Percentiles rank a stretch among this genome's conserved stretches.
Evolutionary conservation across 2,113 vertebrate species (phyloP).

Genomic region (Ellobius talpinus): DNA sequence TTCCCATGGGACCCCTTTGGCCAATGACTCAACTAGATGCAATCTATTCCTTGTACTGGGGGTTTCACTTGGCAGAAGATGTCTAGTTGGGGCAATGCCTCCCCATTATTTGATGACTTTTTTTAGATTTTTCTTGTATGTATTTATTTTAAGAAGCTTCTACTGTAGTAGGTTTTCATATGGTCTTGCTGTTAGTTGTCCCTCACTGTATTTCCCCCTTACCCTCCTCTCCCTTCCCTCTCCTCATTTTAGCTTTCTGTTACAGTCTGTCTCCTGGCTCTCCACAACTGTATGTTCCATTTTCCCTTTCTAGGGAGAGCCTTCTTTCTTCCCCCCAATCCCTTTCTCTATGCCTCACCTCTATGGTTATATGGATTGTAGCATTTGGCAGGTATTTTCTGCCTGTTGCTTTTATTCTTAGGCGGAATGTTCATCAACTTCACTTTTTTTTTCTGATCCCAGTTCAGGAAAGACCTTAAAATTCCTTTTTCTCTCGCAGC

Average conservation of each 20-base stretch:
- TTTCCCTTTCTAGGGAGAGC: neutral
- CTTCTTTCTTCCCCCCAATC: too few relatives aligned
- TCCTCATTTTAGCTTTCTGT: neutral
- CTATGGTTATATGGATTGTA: neutral
- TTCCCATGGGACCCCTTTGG: neutral
- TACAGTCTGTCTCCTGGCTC: neutral
- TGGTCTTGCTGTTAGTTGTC: neutral
- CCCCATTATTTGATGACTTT: neutral
- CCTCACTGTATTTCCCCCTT: neutral
- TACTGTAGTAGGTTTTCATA: neutral
- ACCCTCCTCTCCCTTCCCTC: neutral
- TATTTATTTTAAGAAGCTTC: neutral
- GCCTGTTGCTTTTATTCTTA: slow-evolving; percentile 37
- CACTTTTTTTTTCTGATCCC: neutral
- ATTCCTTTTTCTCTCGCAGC: slow-evolving; percentile 41
- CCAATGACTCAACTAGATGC: neutral
- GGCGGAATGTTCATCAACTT: neutral
- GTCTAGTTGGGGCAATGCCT: neutral
- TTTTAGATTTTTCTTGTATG: neutral
- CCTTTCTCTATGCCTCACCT: neutral
- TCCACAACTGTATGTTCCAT: neutral
- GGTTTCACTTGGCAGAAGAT: neutral
- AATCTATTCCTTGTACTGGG: neutral
- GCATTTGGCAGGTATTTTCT: neutral
- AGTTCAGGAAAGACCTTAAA: slow-evolving; percentile 45